These are phyloP conservation scores for Dioctria linearis DNA, from an alignment of 2,888 invertebrate species.

Conservation along the genomic window DNA sequence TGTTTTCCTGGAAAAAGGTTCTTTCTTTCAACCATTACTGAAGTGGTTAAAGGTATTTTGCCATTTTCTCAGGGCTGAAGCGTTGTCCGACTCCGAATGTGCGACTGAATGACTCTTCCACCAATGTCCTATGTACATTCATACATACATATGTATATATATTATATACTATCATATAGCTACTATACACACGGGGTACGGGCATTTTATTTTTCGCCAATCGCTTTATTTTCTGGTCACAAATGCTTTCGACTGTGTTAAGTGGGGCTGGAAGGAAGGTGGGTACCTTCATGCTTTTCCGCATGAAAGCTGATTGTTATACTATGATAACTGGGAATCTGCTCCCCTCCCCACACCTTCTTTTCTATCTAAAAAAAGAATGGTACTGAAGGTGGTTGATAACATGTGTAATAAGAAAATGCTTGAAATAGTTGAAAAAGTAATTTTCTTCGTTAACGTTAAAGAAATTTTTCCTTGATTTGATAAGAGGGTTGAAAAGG, in stretches of 20 bases:
- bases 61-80: constrained; percentile 15
- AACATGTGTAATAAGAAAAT: constrained; percentile 49
- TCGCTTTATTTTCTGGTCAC: constrained; percentile 58
- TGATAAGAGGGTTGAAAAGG: constrained; percentile 10
- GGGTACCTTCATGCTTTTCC: constrained; percentile 49
- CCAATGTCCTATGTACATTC: background rate
- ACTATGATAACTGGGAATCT: constrained; percentile 48
- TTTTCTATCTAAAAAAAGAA: background rate
- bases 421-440: constrained; percentile 47
- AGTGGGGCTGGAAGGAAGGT: background rate
- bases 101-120: constrained; percentile 49
- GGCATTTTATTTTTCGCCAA: constrained; percentile 57
- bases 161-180: background rate
- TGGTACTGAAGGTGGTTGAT: constrained; percentile 47
- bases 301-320: constrained; percentile 56
- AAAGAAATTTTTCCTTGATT: constrained; percentile 13
- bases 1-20: constrained; percentile 37
- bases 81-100: constrained; percentile 34
- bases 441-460: constrained; percentile 14
- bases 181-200: background rate
- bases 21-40: constrained; percentile 32
- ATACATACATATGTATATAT: too few relatives aligned
- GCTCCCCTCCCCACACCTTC: background rate
- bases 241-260: constrained; percentile 50
- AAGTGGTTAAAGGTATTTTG: constrained; percentile 52